A percentile compares a stretch with the other conserved stretches of the same genome.
Conservation (phyloP, 2,797 vertebrate species). For the Galago senegalensis region DNA sequence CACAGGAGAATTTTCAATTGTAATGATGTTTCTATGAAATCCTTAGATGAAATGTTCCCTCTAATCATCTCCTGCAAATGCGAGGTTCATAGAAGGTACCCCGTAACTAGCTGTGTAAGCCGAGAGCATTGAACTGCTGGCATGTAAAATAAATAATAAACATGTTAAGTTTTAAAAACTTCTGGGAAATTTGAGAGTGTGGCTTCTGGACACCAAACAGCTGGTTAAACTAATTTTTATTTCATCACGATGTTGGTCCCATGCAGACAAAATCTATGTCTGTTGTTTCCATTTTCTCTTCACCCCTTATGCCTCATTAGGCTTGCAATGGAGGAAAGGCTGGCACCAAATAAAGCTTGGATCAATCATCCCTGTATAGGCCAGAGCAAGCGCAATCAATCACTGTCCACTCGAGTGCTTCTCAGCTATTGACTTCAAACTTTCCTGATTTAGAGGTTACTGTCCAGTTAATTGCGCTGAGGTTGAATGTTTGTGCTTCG, state of each 20-base stretch:
- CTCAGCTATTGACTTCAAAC: constrained; percentile 7
- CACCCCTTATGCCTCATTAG: constrained; percentile 77
- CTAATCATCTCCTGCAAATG: neutral
- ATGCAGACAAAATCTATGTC: constrained; percentile 36
- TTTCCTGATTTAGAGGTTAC: neutral
- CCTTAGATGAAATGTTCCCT: neutral
- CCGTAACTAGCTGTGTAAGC: neutral
- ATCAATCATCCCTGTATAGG: constrained; percentile 59
- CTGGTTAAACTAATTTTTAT: constrained; percentile 28
- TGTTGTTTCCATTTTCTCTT: constrained; percentile 20
- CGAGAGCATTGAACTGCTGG: neutral
- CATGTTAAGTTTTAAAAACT: neutral
- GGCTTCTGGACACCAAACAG: neutral
- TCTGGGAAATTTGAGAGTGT: neutral
- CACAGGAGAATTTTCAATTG: neutral
- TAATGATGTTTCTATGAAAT: neutral
- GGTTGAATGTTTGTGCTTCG: neutral
- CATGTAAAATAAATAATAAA: neutral
- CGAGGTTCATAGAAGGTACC: neutral
- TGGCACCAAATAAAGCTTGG: constrained; percentile 61
- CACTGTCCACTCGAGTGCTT: constrained; percentile 34
- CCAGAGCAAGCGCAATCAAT: constrained; percentile 75
- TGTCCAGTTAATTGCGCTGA: neutral
- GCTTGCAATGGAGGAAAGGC: constrained; percentile 72
- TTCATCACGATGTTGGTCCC: constrained; percentile 1